phyloP scores from a whole-genome alignment of 2,113 vertebrate genomes.

The Corythoichthys haematopterus region DNA sequence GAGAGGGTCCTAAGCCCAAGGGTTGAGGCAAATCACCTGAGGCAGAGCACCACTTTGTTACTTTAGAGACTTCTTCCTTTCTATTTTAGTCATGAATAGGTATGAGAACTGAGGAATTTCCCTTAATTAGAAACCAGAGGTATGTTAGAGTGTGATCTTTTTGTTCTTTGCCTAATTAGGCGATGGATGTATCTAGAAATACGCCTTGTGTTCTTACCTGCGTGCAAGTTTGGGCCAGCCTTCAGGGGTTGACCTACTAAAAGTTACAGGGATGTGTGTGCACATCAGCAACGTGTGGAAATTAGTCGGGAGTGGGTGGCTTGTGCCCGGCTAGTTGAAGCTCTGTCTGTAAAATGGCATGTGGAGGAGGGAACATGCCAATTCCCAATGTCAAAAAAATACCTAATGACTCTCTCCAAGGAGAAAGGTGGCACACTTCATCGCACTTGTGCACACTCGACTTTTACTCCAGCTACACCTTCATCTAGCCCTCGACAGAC shows the following conservation, averaged over 20 bases:
- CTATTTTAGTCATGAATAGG: slow-evolving; percentile 69
- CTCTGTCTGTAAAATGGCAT: slow-evolving; percentile 43
- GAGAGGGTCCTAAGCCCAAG: slow-evolving; percentile 48
- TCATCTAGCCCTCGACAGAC: slow-evolving; percentile 46
- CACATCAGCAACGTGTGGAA: background rate
- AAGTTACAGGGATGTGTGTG: slow-evolving; percentile 45
- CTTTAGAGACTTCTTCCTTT: slow-evolving; percentile 43
- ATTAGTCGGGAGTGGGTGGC: slow-evolving; percentile 25
- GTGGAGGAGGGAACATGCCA: slow-evolving; percentile 45
- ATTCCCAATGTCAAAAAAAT: slow-evolving; percentile 42
- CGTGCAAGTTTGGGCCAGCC: slow-evolving; percentile 58
- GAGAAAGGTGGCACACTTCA: slow-evolving; percentile 23
- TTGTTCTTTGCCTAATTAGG: slow-evolving; percentile 68
- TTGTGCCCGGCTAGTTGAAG: slow-evolving; percentile 39
- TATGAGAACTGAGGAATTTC: slow-evolving; percentile 69
- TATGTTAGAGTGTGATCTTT: slow-evolving; percentile 59
- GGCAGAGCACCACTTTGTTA: slow-evolving; percentile 56
- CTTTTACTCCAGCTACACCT: slow-evolving; percentile 35
- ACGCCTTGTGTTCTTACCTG: slow-evolving; percentile 59
- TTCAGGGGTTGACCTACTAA: slow-evolving; percentile 66
- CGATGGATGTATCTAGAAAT: slow-evolving; percentile 52
- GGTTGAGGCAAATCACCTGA: slow-evolving; percentile 56
- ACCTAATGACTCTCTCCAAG: slow-evolving; percentile 50
- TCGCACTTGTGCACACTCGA: slow-evolving; percentile 11
- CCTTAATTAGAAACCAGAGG: slow-evolving; percentile 66